Conservation (phyloP, 23 tunicate genomes). For the Ciona savignyi region DNA sequence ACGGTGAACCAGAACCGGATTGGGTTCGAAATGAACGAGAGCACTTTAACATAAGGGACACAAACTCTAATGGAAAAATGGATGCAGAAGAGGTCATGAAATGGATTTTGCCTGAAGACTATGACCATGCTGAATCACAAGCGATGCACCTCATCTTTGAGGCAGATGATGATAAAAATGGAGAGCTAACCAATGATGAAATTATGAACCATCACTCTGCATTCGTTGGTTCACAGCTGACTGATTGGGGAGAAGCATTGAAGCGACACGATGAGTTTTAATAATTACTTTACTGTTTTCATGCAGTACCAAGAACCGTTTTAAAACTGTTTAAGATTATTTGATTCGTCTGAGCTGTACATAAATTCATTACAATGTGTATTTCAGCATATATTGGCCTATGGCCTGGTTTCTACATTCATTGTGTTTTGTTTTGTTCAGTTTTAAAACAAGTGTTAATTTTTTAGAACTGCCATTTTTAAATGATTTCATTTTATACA, state of each 20-base stretch:
- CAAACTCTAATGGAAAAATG: constrained; percentile 54
- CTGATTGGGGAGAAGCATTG: constrained; percentile 94
- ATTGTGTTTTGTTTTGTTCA: too few species aligned
- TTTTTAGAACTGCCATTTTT: too few species aligned
- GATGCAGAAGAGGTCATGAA: constrained; percentile 59
- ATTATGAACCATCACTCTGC: constrained; percentile 62
- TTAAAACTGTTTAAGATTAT: too few species aligned
- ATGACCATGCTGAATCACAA: constrained; percentile 78
- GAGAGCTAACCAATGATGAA: constrained; percentile 57
- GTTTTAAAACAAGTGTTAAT: too few species aligned
- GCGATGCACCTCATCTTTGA: constrained; percentile 82
- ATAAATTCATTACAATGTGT: too few species aligned
- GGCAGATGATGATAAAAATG: constrained; percentile 65
- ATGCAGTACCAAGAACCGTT: too few species aligned
- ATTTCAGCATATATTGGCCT: too few species aligned
- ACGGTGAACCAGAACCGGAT: constrained; percentile 83
- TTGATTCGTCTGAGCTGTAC: too few species aligned
- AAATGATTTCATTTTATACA: too few species aligned
- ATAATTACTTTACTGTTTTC: neutral
- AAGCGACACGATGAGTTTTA: constrained; percentile 98
- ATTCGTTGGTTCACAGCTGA: constrained; percentile 96
- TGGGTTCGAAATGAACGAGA: constrained; percentile 91
- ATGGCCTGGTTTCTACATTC: too few species aligned
- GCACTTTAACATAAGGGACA: constrained; percentile 66
- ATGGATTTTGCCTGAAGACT: constrained; percentile 84